Evolutionary conservation across 2,888 invertebrate genomes (phyloP), one percentile per base, ranked within the genome.

Genomic region (Standfussiana lucernea): DNA sequence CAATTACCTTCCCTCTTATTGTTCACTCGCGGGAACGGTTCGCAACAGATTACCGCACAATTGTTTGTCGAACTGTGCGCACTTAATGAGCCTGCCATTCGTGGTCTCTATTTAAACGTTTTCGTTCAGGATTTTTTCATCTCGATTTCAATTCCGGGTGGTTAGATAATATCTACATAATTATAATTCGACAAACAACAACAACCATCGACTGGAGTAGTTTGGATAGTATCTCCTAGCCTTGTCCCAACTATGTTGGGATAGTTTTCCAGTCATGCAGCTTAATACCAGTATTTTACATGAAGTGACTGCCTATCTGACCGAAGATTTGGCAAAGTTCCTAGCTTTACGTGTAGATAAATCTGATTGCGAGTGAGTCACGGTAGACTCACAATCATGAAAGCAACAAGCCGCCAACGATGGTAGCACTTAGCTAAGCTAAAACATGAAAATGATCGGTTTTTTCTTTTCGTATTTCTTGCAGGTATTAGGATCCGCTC

Each of bases 1-100:
- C 88, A 84, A 86, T 83, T 87, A 83, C 77, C 80, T 82, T 84
- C 86, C 85, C 84, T 88, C 81, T 82, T 86, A 89, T 89, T 89
- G 88, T 89, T 86, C 79, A 75, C 70, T 76, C 81, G 72, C 83
- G 75, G 85, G 72, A 82, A 83, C 71, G 78, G 78, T 81, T 80
- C 78, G 42, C 71, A 84, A 87, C 74, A 86, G 79, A 85, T 88
- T 87, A 79, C 75, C 87, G 86, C 70, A 80, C 80, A 81, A 87
- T 88, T 75, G 80, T 83, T 83, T 77, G 85, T 76, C 66, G 72
- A 78, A 77, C 77, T 85, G 79, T 69, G 73, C 68, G 72, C 61
- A 87, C 81, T 87, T 87, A 88, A 88, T 88, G 87, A 88, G 81
- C 79, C 74, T 76, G 69, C 67, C 64, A 72, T 69, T 85, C 66